phyloP scores from a whole-genome alignment of 1,140 invertebrate species.

The Oryctes rhinoceros region DNA sequence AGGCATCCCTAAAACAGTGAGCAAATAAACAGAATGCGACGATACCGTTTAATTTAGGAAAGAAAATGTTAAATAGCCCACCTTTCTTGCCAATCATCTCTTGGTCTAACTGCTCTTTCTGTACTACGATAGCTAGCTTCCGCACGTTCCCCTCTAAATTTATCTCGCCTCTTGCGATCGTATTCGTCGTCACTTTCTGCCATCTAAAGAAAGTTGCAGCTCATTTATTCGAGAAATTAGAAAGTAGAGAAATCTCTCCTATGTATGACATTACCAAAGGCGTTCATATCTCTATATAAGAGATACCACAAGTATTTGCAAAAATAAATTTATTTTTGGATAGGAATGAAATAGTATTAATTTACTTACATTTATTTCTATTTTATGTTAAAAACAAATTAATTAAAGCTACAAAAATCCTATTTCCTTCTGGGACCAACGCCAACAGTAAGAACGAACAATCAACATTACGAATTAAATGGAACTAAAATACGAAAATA shows the following conservation, averaged over 20 bases:
- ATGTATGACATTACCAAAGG: not conserved
- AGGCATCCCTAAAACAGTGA: conserved; percentile 66
- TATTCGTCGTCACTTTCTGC: conserved; percentile 92
- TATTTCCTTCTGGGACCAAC: not conserved
- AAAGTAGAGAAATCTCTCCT: not conserved
- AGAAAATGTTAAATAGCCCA: conserved; percentile 17
- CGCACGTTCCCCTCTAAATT: conserved; percentile 86
- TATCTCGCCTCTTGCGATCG: conserved; percentile 86
- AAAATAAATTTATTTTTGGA: not conserved
- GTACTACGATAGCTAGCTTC: conserved; percentile 80
- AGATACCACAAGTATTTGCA: not conserved
- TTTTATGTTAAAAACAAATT: conserved; percentile 6
- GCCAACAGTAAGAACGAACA: conserved; percentile 1
- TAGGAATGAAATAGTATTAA: not conserved
- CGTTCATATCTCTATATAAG: not conserved
- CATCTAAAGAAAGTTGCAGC: conserved; percentile 65
- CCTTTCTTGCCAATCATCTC: conserved; percentile 79
- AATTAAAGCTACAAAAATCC: conserved; percentile 19
- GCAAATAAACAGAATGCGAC: not conserved
- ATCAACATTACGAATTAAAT: not conserved
- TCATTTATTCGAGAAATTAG: conserved; percentile 25
- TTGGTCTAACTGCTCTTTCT: conserved; percentile 72
- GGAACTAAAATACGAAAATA: not conserved
- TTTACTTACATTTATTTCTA: not conserved
- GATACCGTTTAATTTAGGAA: not conserved